Conservation (phyloP, 2,797 vertebrate species). For the Hipposideros larvatus region DNA sequence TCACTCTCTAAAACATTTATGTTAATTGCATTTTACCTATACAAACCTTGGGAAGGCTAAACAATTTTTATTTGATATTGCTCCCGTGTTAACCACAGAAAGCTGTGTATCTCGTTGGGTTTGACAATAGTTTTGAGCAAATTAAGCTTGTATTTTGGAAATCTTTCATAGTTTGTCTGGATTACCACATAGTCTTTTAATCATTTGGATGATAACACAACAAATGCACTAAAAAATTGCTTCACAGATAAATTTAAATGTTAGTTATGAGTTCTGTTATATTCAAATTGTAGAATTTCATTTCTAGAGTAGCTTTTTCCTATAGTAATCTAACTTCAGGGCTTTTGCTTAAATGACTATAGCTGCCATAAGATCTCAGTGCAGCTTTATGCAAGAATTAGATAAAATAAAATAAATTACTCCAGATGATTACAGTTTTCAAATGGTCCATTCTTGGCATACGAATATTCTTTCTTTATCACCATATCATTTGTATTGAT, state of each 20-base stretch:
- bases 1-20: neutral
- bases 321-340: neutral
- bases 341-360: slow-evolving; percentile 26
- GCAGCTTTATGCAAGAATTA: slow-evolving; percentile 44
- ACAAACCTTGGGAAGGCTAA: neutral
- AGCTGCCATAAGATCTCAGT: neutral
- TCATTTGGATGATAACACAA: neutral
- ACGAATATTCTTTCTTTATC: slow-evolving; percentile 21
- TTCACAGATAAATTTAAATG: slow-evolving; percentile 37
- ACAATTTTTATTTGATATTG: neutral
- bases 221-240: neutral
- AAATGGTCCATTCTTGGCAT: neutral
- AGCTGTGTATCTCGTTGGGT: neutral
- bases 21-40: neutral
- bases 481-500: slow-evolving; percentile 9
- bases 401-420: slow-evolving; percentile 52
- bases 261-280: slow-evolving; percentile 10
- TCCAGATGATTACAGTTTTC: slow-evolving; percentile 47
- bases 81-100: neutral
- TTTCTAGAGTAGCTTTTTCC: neutral
- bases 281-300: slow-evolving; percentile 53
- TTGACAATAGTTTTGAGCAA: neutral
- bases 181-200: neutral
- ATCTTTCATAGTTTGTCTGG: neutral
- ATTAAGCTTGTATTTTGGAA: neutral